Conservation (phyloP, 2,113 vertebrate species). For the Malurus alboscapulatus region DNA sequence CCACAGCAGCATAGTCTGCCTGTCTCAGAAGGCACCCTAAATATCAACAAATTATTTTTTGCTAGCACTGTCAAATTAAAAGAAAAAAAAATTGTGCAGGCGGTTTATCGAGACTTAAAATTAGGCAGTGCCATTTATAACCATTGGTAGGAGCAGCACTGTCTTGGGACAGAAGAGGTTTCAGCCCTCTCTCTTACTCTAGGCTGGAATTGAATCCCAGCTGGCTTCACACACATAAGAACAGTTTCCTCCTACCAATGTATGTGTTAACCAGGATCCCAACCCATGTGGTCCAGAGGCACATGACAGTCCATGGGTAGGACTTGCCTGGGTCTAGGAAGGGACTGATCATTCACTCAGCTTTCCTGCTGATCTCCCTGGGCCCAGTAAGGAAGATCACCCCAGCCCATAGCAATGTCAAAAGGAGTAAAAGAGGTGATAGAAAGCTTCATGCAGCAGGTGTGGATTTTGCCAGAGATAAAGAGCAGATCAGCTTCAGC, state of each 20-base stretch:
- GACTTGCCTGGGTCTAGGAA: background rate
- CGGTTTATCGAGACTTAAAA: background rate
- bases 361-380: fast-evolving
- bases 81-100: fast-evolving
- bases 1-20: background rate
- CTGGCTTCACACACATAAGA: fast-evolving
- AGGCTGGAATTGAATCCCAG: background rate
- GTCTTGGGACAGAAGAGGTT: background rate
- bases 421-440: fast-evolving
- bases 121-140: background rate
- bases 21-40: background rate
- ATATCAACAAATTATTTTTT: background rate
- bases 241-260: background rate
- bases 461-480: background rate
- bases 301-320: fast-evolving
- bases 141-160: background rate
- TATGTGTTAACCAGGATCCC: background rate
- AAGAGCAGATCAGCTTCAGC: background rate
- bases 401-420: fast-evolving
- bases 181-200: background rate
- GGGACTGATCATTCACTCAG: fast-evolving
- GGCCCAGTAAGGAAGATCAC: background rate
- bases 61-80: background rate
- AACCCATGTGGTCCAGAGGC: fast-evolving
- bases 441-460: background rate